These are phyloP conservation scores for Coracias cyanogaster DNA, from an alignment of 2,797 vertebrate genomes.

Conservation along the genomic window DNA sequence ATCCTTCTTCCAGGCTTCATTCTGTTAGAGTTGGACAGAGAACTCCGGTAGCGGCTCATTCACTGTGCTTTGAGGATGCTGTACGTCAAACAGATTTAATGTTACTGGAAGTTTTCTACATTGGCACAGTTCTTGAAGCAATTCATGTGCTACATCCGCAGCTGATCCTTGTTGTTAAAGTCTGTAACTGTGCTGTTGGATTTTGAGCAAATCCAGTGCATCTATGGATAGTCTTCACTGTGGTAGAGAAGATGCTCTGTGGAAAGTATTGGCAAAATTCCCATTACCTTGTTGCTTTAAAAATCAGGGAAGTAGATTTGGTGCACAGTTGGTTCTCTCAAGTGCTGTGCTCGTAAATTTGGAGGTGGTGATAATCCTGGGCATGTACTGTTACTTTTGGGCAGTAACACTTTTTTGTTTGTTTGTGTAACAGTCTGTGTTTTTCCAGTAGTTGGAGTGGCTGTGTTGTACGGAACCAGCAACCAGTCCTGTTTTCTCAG, in stretches of 20 bases:
- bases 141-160: not conserved
- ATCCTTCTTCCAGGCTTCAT: not conserved
- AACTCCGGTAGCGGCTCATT: not conserved
- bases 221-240: fast-evolving
- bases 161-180: not conserved
- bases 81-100: not conserved
- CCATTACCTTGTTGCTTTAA: not conserved
- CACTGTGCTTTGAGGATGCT: not conserved
- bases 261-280: not conserved
- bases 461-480: not conserved
- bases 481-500: not conserved
- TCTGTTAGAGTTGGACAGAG: not conserved
- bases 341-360: not conserved
- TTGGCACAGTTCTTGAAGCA: not conserved
- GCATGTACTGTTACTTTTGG: not conserved
- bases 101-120: not conserved
- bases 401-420: not conserved
- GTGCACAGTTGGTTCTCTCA: not conserved
- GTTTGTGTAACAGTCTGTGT: not conserved
- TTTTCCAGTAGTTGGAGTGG: not conserved
- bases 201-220: not conserved
- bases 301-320: not conserved
- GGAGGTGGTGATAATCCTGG: not conserved
- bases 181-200: not conserved
- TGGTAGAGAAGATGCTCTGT: not conserved